Base-by-base conservation (phyloP, 1,140 invertebrate genomes). In the Ceratosolen fusciceps region DNA sequence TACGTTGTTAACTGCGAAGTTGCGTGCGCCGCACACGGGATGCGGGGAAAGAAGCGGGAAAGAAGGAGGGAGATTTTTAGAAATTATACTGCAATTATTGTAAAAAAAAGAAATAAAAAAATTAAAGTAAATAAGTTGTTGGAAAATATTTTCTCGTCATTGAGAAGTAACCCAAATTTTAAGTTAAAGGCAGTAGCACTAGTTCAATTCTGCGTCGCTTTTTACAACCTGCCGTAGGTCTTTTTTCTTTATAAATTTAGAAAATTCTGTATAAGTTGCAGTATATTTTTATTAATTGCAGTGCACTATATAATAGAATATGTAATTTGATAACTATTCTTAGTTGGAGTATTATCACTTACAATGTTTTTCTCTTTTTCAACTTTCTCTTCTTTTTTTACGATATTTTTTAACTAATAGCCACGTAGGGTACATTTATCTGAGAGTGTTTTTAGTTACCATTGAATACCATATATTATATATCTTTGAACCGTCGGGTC, bases 301-400 rank as follows among this genome's bases (percentile, higher is more conserved):
- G 37, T 68, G 1, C 1, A 47, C 24, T 47, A 21, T 74, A 47
- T 47, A 62, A 74, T 70, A 77, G 54, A 70, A 67, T 19, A 10
- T 47, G 37, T 37, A 34, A 34, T 47, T 68, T 26, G 75, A 77
- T 77, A 77, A 70, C 49, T 37, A 70, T 77, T 70, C 70, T 71
- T 78, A 71, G 60, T 78, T 71, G 76, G 56, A 78, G 76, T 68
- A 78, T 77, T 77, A 77, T 68, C 49, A 34, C 26, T 65, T 68
- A 31, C 31, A 31, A 12, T 39, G 43, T 62, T 74, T 47, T n/a
- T 60, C 39, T 62, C 56, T 74, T 74, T 43, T 74, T 74, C 10
- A n/a, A n/a, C 14, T 29, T 3, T 60, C 37, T 10, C 62, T 37
- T 65, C n/a, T 26, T 26, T 76, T 72, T 75, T 76, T 76, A 76